Evolutionary conservation across 2,797 vertebrate genomes (phyloP).

Genomic region (Hemibagrus guttatus): DNA sequence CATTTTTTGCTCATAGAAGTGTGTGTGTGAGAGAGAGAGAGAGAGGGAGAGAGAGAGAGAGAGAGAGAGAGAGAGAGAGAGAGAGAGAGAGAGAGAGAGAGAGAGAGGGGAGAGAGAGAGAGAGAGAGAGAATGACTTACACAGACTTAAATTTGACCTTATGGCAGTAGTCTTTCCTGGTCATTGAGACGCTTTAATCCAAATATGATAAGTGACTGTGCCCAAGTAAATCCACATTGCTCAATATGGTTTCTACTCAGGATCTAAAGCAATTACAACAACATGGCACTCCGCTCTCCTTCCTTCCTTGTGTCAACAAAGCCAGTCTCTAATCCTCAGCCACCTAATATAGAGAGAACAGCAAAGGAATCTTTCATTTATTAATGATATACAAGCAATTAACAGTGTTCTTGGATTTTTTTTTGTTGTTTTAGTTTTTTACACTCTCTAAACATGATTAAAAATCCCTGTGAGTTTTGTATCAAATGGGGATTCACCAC

Average conservation of each 20-base stretch:
- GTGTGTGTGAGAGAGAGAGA: not conserved
- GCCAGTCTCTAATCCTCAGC: conserved; percentile 7
- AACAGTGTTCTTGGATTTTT: conserved; percentile 21
- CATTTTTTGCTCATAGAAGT: conserved; percentile 11
- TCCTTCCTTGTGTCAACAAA: conserved; percentile 16
- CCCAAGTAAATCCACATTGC: not conserved
- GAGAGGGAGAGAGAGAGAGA: not conserved
- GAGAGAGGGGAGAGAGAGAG: not conserved
- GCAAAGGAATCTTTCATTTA: conserved; percentile 22
- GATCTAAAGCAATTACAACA: conserved; percentile 6
- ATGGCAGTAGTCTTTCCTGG: not conserved
- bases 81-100: not conserved
- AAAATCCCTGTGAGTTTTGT: conserved; percentile 41
- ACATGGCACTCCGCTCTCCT: not conserved
- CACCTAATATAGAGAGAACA: not conserved
- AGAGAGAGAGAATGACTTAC: not conserved
- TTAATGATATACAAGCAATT: conserved; percentile 42
- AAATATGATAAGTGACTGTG: conserved; percentile 11
- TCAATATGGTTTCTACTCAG: not conserved
- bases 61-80: not conserved
- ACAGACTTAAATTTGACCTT: conserved; percentile 10
- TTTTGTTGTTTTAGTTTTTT: conserved; percentile 14
- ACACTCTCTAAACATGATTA: conserved; percentile 46
- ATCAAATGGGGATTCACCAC: conserved; percentile 40
- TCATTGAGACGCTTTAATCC: not conserved